Evolutionary conservation across 2,888 invertebrate species (phyloP), one percentile per base, ranked within the genome.

Genomic region (Drosophila niveifrons): DNA sequence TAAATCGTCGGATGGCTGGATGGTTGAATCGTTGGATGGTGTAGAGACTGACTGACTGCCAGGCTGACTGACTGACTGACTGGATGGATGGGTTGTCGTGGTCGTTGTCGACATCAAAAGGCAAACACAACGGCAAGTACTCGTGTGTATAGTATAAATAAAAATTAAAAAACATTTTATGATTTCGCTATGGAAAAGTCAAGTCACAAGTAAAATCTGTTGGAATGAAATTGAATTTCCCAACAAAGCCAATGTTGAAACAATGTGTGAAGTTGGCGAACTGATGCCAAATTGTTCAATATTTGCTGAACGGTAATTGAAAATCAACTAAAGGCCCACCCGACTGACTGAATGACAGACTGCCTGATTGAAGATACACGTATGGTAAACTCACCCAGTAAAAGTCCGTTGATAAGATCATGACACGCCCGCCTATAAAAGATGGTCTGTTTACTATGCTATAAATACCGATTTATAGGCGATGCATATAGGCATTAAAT

Each of bases 71-170:
- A 23, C 23, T 23, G 31, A 31, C 9, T 31, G 28, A 28, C n/a
- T n/a, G n/a, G n/a, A n/a, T n/a, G 31, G 71, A 47, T 64, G 55
- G 46, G 43, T 61, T 59, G 66, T 31, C 50, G 46, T 48, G 67
- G 68, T 56, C 44, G 46, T 48, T 72, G 68, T 56, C 65, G 62
- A 87, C 88, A 87, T 83, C 88, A 83, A 87, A 83, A 79, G 82
- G 68, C 78, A 67, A 72, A 61, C 61, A 78, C 61, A 78, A 69
- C 52, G 46, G 41, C 41, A 43, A 46, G 55, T 48, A 36, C 34
- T 34, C 34, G 36, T 41, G 72, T 59, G 56, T 66, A 68, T 55
- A 58, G 56, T 41, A 47, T 72, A 51, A 55, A 17, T 46, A 43
- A 55, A 73, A 65, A 62, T 47, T 47, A 58, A 76, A 56, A 75